These are phyloP conservation scores for Hypsopygia costalis DNA, from an alignment of 2,888 invertebrate genomes.

Conservation along the genomic window DNA sequence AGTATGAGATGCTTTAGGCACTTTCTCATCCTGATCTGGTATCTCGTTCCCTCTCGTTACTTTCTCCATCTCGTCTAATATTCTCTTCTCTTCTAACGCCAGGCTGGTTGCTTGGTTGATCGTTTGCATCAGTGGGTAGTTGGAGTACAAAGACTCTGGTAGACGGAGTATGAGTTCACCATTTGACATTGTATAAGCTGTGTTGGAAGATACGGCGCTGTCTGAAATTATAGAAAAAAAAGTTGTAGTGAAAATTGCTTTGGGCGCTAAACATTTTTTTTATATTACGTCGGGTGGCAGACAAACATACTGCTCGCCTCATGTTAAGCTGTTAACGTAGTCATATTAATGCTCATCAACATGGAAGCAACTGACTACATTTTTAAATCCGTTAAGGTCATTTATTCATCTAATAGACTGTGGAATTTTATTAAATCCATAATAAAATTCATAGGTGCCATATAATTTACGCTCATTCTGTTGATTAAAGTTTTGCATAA, in stretches of 20 bases:
- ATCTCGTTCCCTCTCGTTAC: conserved; percentile 64
- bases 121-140: conserved; percentile 86
- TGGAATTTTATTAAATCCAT: too few species aligned
- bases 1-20: conserved; percentile 17
- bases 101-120: conserved; percentile 84
- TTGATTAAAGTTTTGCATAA: too few species aligned
- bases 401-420: too few species aligned
- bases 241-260: too few species aligned
- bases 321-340: too few species aligned
- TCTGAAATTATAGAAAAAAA: conserved; percentile 36
- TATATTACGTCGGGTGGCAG: too few species aligned
- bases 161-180: conserved; percentile 49
- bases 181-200: conserved; percentile 50
- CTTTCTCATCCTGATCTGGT: conserved; percentile 44
- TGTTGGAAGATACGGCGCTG: conserved; percentile 40
- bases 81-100: conserved; percentile 75
- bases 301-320: neutral
- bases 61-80: conserved; percentile 66
- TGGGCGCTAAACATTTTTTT: too few species aligned
- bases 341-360: too few species aligned
- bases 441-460: too few species aligned
- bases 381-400: too few species aligned
- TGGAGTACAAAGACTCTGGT: conserved; percentile 53
- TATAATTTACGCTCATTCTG: too few species aligned
- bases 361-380: too few species aligned